These are phyloP conservation scores for Terrapene triunguis DNA, from an alignment of 2,113 vertebrate species.

Conservation along the genomic window DNA sequence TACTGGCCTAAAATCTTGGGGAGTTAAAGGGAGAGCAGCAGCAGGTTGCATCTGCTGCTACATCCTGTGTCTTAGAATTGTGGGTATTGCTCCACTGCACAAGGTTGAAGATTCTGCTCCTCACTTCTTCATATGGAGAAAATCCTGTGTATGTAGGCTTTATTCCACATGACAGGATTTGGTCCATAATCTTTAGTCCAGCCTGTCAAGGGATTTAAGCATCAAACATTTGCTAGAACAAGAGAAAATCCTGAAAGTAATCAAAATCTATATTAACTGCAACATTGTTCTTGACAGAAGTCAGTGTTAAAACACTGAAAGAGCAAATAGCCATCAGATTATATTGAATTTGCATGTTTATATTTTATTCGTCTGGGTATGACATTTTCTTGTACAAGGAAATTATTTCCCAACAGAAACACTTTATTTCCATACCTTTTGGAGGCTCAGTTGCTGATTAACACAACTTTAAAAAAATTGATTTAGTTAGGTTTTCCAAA, in stretches of 20 bases:
- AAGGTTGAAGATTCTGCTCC: neutral
- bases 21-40: neutral
- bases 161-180: neutral
- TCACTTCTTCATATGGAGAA: neutral
- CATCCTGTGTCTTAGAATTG: neutral
- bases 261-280: neutral
- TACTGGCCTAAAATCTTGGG: neutral
- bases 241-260: neutral
- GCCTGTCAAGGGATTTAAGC: neutral
- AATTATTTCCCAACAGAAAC: neutral
- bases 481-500: too few species aligned
- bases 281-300: neutral
- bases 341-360: neutral
- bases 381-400: neutral
- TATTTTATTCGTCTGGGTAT: neutral
- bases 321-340: neutral
- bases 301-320: neutral
- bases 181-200: neutral
- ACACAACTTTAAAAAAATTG: too few species aligned
- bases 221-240: neutral
- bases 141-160: neutral
- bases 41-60: neutral
- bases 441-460: neutral
- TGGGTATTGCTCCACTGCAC: neutral
- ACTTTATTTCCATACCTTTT: neutral